Percentiles rank a stretch among this genome's conserved stretches.
These are phyloP conservation scores for Clunio marinus DNA, from an alignment of 2,888 invertebrate genomes.

Conservation along the genomic window DNA sequence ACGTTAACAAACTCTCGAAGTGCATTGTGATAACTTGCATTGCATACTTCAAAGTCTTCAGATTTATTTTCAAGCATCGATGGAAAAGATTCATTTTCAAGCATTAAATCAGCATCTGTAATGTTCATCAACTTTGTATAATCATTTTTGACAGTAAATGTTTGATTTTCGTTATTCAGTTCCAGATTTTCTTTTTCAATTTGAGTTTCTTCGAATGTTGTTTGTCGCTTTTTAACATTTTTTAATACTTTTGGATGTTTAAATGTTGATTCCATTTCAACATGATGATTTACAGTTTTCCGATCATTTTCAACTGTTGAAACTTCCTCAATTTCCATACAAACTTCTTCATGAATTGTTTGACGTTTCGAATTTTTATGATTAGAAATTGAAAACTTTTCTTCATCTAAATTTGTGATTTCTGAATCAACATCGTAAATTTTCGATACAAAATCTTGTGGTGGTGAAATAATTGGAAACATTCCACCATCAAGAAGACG, in stretches of 20 bases:
- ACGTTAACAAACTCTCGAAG: constrained; percentile 24
- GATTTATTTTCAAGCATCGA: background rate
- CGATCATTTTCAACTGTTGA: background rate
- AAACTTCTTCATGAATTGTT: background rate
- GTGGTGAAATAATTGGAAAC: background rate
- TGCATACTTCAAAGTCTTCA: background rate
- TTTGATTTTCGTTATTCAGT: background rate
- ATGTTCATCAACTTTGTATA: background rate
- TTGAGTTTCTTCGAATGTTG: background rate
- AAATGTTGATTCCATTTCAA: background rate
- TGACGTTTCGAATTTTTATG: background rate
- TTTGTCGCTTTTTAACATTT: background rate
- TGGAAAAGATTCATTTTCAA: constrained; percentile 27
- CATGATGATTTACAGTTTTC: background rate
- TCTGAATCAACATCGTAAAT: background rate
- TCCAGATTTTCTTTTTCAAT: background rate
- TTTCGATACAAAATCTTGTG: background rate
- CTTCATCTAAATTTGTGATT: background rate
- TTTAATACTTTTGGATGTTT: no score
- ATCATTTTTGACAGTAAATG: background rate
- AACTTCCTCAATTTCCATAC: background rate
- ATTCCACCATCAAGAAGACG: no score
- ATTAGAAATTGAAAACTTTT: background rate
- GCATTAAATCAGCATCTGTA: background rate
- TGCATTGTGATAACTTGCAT: constrained; percentile 6